Conservation (phyloP, 2,797 vertebrate species). For the Betta splendens region DNA sequence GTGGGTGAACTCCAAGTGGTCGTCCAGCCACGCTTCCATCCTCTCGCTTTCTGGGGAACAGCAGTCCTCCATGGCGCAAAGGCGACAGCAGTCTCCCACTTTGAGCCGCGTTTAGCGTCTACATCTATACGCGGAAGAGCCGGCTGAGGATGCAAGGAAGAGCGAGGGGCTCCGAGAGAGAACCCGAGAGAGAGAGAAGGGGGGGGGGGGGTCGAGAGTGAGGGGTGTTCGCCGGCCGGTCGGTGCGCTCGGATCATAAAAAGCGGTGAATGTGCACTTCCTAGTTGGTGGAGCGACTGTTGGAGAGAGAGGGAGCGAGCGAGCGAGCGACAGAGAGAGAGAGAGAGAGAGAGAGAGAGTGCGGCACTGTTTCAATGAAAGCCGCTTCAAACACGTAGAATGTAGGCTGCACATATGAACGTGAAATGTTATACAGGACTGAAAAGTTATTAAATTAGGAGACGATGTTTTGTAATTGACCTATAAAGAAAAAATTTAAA, state of each 20-base stretch:
- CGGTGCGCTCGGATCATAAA: constrained; percentile 36
- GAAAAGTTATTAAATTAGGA: too few species aligned
- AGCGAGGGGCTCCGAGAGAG: neutral
- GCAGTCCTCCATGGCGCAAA: constrained; percentile 79
- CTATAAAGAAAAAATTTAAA: too few species aligned
- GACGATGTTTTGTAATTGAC: too few species aligned
- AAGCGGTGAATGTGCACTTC: constrained; percentile 54
- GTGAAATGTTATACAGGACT: too few species aligned
- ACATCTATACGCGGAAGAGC: constrained; percentile 32
- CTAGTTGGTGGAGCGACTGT: constrained; percentile 54
- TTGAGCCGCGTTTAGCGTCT: constrained; percentile 28
- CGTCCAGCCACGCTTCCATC: constrained; percentile 97
- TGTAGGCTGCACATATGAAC: too few species aligned
- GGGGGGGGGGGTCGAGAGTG: neutral
- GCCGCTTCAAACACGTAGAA: too few species aligned
- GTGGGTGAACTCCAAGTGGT: constrained; percentile 89
- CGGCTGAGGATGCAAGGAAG: too few species aligned
- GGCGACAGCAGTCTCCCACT: constrained; percentile 23
- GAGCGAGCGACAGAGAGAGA: constrained; percentile 25
- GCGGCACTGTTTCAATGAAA: too few species aligned
- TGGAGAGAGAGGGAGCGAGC: constrained; percentile 17
- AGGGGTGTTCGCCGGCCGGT: neutral
- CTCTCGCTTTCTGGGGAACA: constrained; percentile 77
- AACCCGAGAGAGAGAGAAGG: neutral
- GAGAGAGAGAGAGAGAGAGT: constrained; percentile 4